Percentiles rank a stretch among this genome's conserved stretches.
These are phyloP conservation scores for Gobionotothen gibberifrons DNA, from an alignment of 2,797 vertebrate genomes.

Conservation along the genomic window DNA sequence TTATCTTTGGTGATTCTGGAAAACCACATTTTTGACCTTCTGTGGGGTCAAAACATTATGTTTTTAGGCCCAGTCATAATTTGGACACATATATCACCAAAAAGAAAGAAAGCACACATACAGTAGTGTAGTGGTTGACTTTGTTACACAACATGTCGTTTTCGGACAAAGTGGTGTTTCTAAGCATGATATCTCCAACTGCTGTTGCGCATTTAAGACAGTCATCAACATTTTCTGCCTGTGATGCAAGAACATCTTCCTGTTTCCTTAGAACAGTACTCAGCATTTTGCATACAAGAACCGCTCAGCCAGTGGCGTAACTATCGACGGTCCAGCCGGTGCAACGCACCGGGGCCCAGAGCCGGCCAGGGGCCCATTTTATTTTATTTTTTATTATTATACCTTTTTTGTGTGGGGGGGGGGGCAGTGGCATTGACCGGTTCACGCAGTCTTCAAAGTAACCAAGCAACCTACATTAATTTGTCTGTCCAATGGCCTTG, in stretches of 20 bases:
- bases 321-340: too few relatives aligned
- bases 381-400: too few relatives aligned
- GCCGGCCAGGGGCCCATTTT: too few relatives aligned
- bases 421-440: too few relatives aligned
- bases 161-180: neutral
- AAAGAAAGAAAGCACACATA: neutral
- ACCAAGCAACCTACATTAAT: too few relatives aligned
- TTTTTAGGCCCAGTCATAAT: neutral
- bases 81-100: neutral
- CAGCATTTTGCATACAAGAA: neutral
- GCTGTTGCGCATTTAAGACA: neutral
- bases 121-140: neutral
- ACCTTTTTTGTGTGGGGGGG: too few relatives aligned
- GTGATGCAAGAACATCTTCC: neutral
- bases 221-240: neutral
- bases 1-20: neutral
- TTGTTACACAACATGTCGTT: neutral
- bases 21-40: neutral
- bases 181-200: neutral
- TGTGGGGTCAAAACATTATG: neutral
- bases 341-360: too few relatives aligned
- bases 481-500: too few relatives aligned
- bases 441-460: too few relatives aligned
- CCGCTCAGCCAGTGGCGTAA: neutral
- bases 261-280: slow-evolving; percentile 6